phyloP scores from a whole-genome alignment of 2,113 vertebrate species.

The Rhineura floridana region DNA sequence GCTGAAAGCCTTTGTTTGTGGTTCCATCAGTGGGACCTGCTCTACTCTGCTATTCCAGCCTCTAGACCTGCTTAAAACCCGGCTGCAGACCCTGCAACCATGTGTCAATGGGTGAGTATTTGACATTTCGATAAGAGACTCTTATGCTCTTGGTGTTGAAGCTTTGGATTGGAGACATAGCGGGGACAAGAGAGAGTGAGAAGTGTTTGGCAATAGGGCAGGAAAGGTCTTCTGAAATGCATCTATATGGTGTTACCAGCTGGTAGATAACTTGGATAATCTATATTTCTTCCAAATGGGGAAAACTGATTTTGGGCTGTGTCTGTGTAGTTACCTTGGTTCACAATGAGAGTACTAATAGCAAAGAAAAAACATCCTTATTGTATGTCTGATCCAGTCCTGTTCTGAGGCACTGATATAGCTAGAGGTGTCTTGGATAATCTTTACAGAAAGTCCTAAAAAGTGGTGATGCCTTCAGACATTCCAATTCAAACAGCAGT shows the following conservation, averaged over 20 bases:
- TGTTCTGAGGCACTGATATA: not conserved
- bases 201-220: not conserved
- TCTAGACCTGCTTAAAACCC: slow-evolving; percentile 93
- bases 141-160: not conserved
- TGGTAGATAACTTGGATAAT: not conserved
- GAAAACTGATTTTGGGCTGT: not conserved
- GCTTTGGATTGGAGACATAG: not conserved
- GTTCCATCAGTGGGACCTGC: slow-evolving; percentile 93
- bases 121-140: rapidly evolving
- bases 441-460: not conserved
- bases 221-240: not conserved
- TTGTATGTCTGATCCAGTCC: not conserved
- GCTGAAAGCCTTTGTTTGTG: slow-evolving; percentile 93
- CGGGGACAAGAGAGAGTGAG: not conserved
- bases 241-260: not conserved
- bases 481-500: not conserved
- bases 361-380: not conserved
- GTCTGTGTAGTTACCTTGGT: too few relatives aligned
- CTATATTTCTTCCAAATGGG: not conserved
- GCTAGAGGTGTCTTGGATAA: not conserved
- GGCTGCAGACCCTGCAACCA: slow-evolving; percentile 86
- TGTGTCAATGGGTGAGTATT: slow-evolving; percentile 62
- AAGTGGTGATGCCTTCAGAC: not conserved
- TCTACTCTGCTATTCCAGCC: slow-evolving; percentile 95
- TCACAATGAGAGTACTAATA: not conserved